phyloP scores from a whole-genome alignment of 2,797 vertebrate species.

The Molossus alvarezi region DNA sequence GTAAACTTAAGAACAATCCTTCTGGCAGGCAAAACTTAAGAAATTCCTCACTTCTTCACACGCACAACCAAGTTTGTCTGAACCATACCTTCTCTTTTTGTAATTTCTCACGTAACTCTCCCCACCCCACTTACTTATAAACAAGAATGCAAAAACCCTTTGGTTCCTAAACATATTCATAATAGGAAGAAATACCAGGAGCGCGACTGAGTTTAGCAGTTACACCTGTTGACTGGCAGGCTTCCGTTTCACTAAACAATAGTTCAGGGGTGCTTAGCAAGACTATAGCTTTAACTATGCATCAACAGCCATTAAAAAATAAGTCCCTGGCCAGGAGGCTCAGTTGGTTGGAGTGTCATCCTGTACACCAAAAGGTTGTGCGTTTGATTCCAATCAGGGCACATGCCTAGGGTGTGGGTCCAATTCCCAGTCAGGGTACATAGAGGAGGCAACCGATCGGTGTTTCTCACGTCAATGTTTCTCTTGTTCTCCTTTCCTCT shows the following conservation, averaged over 20 bases:
- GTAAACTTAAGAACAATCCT: background rate
- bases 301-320: background rate
- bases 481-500: background rate
- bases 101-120: background rate
- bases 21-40: background rate
- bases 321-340: too few species aligned
- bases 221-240: background rate
- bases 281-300: background rate
- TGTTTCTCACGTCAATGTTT: background rate
- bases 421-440: too few species aligned
- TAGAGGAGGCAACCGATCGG: background rate
- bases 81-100: background rate
- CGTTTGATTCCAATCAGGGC: background rate
- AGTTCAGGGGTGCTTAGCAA: background rate
- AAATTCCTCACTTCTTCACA: background rate
- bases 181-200: background rate
- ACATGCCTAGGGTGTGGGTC: background rate
- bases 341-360: too few species aligned
- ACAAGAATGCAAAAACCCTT: background rate
- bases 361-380: too few species aligned
- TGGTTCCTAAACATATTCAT: background rate
- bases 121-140: background rate
- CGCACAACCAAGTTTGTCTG: background rate
- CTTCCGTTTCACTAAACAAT: fast-evolving
- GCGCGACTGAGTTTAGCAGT: fast-evolving